These are phyloP conservation scores for Gallinago undulata DNA, from an alignment of 2,113 vertebrate genomes.

Conservation along the genomic window DNA sequence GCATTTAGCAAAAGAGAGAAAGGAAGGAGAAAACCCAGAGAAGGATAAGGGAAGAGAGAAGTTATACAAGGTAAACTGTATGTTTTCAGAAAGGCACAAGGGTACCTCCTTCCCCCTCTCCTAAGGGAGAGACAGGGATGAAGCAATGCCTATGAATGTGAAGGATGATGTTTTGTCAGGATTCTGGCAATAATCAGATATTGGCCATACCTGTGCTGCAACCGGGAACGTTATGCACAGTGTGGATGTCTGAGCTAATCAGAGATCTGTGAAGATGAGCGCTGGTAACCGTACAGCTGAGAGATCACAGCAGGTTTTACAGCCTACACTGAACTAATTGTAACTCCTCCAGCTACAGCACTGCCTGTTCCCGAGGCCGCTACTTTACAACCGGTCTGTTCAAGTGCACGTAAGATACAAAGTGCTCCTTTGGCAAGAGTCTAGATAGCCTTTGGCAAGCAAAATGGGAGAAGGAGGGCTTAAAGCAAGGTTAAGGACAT, in stretches of 20 bases:
- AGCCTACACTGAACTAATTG: neutral
- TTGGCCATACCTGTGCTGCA: neutral
- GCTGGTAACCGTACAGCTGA: neutral
- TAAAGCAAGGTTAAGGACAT: neutral
- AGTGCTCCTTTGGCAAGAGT: neutral
- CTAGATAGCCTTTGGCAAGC: neutral
- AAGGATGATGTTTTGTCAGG: neutral
- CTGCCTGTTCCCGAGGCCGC: neutral
- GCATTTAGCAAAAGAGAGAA: neutral
- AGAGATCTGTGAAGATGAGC: accelerated
- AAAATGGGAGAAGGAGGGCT: neutral
- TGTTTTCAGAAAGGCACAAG: neutral
- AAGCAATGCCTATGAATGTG: neutral
- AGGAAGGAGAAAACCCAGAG: neutral
- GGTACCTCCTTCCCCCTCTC: neutral
- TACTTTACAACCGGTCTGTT: neutral
- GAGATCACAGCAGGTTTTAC: neutral
- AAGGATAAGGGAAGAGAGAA: neutral
- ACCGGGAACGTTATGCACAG: accelerated
- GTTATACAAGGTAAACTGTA: neutral
- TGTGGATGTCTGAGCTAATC: accelerated
- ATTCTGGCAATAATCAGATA: neutral
- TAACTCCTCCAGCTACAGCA: neutral
- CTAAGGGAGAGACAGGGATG: neutral
- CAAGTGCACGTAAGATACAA: accelerated